Evolutionary conservation across 2,888 invertebrate species (phyloP), one percentile per base, ranked within the genome.

Genomic region (Galerucella pusilla): DNA sequence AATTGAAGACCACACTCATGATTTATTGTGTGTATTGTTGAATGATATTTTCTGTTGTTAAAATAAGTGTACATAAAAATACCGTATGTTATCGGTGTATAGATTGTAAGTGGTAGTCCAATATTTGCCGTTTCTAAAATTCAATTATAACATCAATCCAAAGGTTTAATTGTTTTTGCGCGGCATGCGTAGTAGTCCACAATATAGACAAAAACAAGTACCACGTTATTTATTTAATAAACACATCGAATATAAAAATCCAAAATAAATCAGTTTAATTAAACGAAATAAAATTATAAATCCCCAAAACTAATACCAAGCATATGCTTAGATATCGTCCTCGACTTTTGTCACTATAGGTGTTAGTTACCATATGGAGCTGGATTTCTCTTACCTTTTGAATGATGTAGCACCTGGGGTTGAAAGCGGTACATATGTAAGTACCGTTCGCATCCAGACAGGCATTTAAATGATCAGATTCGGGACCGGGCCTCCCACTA

Each of bases 361-460:
- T 45, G 16, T 28, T 11, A 5, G 45, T 57, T 72, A 60, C 72
- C 72, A 72, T 72, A 72, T 72, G 72, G 72, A 57, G 61, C 35
- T 12, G 20, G 11, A 57, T 54, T 28, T 54, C 52, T 71, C 87
- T 86, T 86, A 92, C 92, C 91, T 92, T 92, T 83, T 92, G 91
- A 72, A 92, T 91, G 83, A 92, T 90, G 86, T 90, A 92, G 86
- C 91, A 92, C 75, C 91, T 87, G 45, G 91, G 91, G 83, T 90
- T 90, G 85, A 90, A 90, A 67, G 91, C 90, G 61, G 91, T 91
- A 84, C 91, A 92, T 81, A 92, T 89, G 85, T 91, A 92, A 59
- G 90, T 90, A 73, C 90, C 89, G 84, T 90, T 89, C 75, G 89
- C 89, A 83, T 90, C 90, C 70, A 90, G 85, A 82, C 90, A 90